Conservation (phyloP, 2,113 vertebrate species). For the Cryptomyrus ogoouensis region DNA sequence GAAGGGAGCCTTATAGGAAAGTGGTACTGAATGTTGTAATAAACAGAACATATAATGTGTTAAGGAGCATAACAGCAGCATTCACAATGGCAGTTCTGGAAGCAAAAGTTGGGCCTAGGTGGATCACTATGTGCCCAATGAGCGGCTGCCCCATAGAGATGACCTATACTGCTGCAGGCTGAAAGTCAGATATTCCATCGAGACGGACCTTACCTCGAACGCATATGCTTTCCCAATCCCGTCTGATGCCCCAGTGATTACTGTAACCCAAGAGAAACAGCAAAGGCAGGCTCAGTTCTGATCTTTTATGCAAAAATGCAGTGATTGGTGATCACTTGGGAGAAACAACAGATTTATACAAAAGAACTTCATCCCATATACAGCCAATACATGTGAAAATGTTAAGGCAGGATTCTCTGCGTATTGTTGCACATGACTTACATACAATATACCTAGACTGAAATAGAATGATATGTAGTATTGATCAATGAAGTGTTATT, state of each 20-base stretch:
- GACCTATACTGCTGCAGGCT: not conserved
- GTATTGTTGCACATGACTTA: not conserved
- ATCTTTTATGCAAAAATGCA: conserved; percentile 41
- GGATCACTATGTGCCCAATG: not conserved
- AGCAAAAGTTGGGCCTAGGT: not conserved
- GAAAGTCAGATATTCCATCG: not conserved
- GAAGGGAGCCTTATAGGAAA: no score
- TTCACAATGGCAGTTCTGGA: not conserved
- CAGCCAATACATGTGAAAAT: not conserved
- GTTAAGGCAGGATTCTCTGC: not conserved
- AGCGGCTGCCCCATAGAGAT: not conserved
- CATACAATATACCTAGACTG: not conserved
- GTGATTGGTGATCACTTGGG: not conserved
- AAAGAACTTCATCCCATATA: not conserved
- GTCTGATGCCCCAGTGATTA: conserved; percentile 78
- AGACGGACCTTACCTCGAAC: conserved; percentile 60
- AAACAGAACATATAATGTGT: not conserved
- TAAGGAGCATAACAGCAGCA: not conserved
- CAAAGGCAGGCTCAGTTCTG: conserved; percentile 49
- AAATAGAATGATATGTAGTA: not conserved
- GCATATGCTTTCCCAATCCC: conserved; percentile 79
- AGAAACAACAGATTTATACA: not conserved
- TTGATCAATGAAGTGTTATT: not conserved
- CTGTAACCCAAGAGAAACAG: conserved; percentile 52
- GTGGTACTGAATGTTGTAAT: not conserved